phyloP scores from a whole-genome alignment of 2,888 invertebrate genomes.

The Cephus nigrinus region DNA sequence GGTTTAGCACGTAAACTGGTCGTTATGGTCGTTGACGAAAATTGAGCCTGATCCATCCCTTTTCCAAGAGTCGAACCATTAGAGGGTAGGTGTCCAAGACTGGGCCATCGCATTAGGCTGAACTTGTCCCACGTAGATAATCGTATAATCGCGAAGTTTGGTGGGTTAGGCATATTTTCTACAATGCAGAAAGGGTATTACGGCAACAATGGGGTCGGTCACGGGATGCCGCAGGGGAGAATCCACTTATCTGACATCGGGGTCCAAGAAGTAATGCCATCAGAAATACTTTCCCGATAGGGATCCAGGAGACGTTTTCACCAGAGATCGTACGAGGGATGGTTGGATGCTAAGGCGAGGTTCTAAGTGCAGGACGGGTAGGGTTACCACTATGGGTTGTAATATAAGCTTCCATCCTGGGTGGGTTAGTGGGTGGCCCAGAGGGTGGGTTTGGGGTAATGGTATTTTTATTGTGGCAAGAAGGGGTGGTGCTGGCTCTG shows the following conservation, averaged over 20 bases:
- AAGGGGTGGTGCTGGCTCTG: constrained; percentile 22
- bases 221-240: background rate
- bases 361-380: constrained; percentile 55
- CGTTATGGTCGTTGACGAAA: too few species aligned
- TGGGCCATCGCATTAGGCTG: too few species aligned
- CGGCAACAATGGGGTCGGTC: too few species aligned
- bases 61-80: too few species aligned
- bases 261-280: constrained; percentile 41
- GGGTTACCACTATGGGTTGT: constrained; percentile 58
- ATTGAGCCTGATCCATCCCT: too few species aligned
- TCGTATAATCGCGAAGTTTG: too few species aligned
- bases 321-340: constrained; percentile 14
- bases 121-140: too few species aligned
- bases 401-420: constrained; percentile 45
- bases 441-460: constrained; percentile 30
- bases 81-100: too few species aligned
- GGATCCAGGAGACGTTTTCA: constrained; percentile 30
- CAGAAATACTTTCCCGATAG: constrained; percentile 46
- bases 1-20: too few species aligned
- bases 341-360: constrained; percentile 27
- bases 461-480: constrained; percentile 37
- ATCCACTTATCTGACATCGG: background rate
- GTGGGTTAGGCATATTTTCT: too few species aligned
- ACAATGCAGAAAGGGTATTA: too few species aligned
- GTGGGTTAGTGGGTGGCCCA: constrained; percentile 27